Evolutionary conservation across 2,797 vertebrate genomes (phyloP).

Genomic region (Ceryle rudis): DNA sequence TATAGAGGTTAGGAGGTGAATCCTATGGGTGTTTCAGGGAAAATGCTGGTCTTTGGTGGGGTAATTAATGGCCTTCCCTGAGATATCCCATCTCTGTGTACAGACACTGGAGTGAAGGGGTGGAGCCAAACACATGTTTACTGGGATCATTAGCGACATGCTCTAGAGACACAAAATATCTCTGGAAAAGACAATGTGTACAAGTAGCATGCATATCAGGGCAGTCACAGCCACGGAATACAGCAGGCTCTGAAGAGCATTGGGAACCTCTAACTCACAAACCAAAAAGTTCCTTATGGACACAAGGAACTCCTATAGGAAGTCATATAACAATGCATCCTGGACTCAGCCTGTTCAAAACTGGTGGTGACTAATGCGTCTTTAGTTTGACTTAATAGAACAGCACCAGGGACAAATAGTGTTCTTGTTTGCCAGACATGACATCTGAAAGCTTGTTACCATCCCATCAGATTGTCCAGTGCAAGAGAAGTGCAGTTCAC

Average conservation of each 20-base stretch:
- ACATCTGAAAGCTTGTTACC: not conserved
- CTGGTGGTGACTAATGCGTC: not conserved
- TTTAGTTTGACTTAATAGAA: not conserved
- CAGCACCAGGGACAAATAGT: not conserved
- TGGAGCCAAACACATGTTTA: not conserved
- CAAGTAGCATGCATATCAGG: not conserved
- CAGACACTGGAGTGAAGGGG: not conserved
- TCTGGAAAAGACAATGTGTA: not conserved
- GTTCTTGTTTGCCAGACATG: not conserved
- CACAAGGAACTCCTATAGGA: not conserved
- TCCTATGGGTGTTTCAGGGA: not conserved
- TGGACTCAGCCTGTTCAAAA: not conserved
- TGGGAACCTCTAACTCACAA: not conserved
- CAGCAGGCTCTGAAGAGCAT: not conserved
- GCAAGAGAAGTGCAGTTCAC: not conserved
- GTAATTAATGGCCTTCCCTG: not conserved
- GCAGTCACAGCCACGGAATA: too few species aligned
- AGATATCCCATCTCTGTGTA: not conserved
- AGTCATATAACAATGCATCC: not conserved
- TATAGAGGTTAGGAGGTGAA: not conserved
- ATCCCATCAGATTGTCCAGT: not conserved
- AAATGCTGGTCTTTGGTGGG: not conserved
- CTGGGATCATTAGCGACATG: not conserved
- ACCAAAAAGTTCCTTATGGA: not conserved
- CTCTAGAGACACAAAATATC: not conserved